Percentiles rank a stretch among this genome's conserved stretches.
Conservation (phyloP, 2,888 invertebrate species). For the Caenorhabditis sulstoni region DNA sequence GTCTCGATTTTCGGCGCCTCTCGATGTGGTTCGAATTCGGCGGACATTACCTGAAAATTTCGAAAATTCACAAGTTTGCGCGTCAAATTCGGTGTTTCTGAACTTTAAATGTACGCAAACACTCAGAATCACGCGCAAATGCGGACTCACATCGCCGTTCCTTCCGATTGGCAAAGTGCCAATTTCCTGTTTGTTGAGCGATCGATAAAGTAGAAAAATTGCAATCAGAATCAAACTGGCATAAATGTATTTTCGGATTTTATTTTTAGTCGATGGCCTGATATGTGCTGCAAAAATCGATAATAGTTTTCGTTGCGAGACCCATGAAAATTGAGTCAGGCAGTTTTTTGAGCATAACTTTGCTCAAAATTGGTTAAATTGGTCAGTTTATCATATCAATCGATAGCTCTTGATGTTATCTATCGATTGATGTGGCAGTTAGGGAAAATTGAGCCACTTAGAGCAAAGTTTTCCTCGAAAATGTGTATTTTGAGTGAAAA, state of each 20-base stretch:
- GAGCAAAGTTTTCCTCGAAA: too few species aligned
- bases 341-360: too few species aligned
- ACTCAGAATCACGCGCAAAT: too few species aligned
- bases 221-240: constrained; percentile 46
- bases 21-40: constrained; percentile 16
- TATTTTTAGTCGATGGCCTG: constrained; percentile 57
- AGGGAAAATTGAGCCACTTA: too few species aligned
- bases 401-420: too few species aligned
- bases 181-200: constrained; percentile 22
- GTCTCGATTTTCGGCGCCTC: not conserved
- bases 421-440: too few species aligned
- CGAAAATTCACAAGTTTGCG: not conserved
- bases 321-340: too few species aligned
- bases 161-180: constrained; percentile 23
- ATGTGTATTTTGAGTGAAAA: too few species aligned
- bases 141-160: constrained; percentile 40
- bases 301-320: too few species aligned
- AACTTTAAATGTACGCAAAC: too few species aligned
- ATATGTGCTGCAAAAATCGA: constrained; percentile 63
- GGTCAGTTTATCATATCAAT: too few species aligned
- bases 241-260: constrained; percentile 73
- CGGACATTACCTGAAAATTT: constrained; percentile 58
- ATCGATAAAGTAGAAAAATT: constrained; percentile 46
- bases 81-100: not conserved
- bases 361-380: too few species aligned